Evolutionary conservation across 2,113 vertebrate species (phyloP).

Genomic region (Cricetomys ansorgei): DNA sequence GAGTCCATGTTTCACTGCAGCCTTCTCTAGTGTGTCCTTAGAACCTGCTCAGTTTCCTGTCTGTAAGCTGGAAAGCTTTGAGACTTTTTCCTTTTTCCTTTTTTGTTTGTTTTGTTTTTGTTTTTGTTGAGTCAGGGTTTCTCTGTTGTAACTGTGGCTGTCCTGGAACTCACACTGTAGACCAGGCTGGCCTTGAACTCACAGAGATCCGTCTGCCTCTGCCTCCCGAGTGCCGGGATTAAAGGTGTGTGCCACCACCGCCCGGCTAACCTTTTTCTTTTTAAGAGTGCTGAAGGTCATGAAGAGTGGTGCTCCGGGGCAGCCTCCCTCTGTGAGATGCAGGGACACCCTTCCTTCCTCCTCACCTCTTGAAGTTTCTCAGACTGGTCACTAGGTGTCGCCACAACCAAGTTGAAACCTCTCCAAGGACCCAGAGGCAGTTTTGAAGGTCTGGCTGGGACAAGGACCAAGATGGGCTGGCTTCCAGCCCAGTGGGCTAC

Average conservation of each 20-base stretch:
- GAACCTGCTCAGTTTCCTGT: neutral
- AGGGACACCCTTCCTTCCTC: neutral
- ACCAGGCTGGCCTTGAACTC: too few relatives aligned
- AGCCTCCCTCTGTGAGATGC: neutral
- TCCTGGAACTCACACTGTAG: too few relatives aligned
- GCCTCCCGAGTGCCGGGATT: too few relatives aligned
- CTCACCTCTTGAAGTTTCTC: constrained; percentile 2
- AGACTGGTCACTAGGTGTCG: constrained; percentile 55
- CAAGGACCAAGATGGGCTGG: neutral
- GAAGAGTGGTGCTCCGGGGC: neutral
- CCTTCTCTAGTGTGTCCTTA: neutral
- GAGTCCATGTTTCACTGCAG: rapidly evolving
- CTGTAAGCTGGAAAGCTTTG: neutral
- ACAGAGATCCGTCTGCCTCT: too few relatives aligned
- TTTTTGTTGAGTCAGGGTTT: too few relatives aligned
- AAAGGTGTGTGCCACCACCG: too few relatives aligned
- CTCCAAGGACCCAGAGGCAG: neutral
- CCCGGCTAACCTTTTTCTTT: too few relatives aligned
- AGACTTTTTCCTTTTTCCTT: too few relatives aligned
- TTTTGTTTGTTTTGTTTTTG: too few relatives aligned
- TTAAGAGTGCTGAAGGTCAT: too few relatives aligned
- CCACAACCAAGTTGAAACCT: neutral
- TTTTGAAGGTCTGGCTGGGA: neutral
- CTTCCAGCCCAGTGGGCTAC: neutral
- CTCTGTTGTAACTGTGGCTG: too few relatives aligned